Base-by-base conservation (phyloP, 2,797 vertebrate species). In the Leontocebus nigricollis region DNA sequence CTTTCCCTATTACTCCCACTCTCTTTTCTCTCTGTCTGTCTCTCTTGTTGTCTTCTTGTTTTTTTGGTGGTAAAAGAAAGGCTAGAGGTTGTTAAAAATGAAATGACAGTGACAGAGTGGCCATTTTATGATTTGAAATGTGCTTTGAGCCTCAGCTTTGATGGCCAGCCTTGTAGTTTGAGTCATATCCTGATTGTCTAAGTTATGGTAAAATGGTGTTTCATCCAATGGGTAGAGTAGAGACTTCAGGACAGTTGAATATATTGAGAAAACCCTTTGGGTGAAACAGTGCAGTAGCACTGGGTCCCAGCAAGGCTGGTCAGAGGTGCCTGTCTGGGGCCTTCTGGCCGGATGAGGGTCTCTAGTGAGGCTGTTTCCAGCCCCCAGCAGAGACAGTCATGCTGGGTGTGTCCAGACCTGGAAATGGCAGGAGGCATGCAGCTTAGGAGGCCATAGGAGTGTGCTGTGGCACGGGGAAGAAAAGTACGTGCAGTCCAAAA, bases 51-150 rank as follows among this genome's bases (percentile, higher is more conserved):
- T 8, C 48, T 48, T n/a, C 55, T 67, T 93, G 7, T 70, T 76
- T 61, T 92, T 92, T 83, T 48, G 13, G 36, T 95, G 83, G n/a
- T 88, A 55, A 96, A 96, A 97, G 81, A 90, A 97, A 92, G 24
- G 59, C 27, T 46, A 15, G 83, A 27, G 26, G 27, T 36, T 96
- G 75, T 98, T 96, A 88, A 88, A 96, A 95, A 85, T 82, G 92
- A 91, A n/a, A 83, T 33, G 75, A 39, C 67, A 22, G 72, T 64
- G 33, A 70, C 55, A 87, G 72, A n/a, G 44, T 73, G 93, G 67
- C n/a, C 41, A 22, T 80, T 80, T 88, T 77, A 39, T 22, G 48
- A 93, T 97, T 46, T 82, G 39, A 79, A 84, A 84, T 86, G n/a
- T 50, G 50, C 89, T 86, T 76, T 80, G 88, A 89, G 75, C 80